Percentiles rank a stretch among this genome's conserved stretches.
Conservation (phyloP, 1,140 invertebrate species). For the Magallana gigas region DNA sequence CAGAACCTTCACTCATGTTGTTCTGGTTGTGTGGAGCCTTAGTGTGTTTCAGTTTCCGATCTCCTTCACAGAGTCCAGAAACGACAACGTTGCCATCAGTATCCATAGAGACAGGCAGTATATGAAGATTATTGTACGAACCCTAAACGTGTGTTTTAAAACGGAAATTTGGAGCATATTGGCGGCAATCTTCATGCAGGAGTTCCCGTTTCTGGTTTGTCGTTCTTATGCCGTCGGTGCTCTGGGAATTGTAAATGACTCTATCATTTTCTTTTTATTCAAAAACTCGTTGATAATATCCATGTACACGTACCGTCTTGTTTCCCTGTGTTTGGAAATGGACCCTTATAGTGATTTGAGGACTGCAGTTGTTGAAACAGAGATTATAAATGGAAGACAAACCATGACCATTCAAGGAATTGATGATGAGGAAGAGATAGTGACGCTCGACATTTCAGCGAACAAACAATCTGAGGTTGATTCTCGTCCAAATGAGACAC, state of each 20-base stretch:
- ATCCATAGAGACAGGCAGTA: neutral
- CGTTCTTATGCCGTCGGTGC: constrained; percentile 34
- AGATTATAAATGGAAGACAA: neutral
- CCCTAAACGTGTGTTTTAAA: neutral
- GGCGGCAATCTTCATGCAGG: constrained; percentile 21
- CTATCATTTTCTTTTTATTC: constrained; percentile 25
- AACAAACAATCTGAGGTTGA: neutral
- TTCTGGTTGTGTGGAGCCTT: constrained; percentile 45
- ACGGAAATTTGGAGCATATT: constrained; percentile 37
- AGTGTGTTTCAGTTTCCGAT: constrained; percentile 43
- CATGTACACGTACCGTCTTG: constrained; percentile 24
- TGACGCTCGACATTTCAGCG: neutral
- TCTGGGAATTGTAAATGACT: constrained; percentile 5
- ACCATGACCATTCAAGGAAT: neutral
- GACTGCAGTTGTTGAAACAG: neutral
- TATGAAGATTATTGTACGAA: neutral
- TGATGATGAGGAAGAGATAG: neutral
- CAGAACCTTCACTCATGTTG: neutral
- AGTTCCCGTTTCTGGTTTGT: constrained; percentile 32
- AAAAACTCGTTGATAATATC: constrained; percentile 26
- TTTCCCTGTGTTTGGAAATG: constrained; percentile 20
- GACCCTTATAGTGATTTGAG: neutral
- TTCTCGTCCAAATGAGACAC: too few species aligned
- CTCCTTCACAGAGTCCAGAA: constrained; percentile 41
- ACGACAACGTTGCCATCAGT: neutral